These are phyloP conservation scores for Pachypanchax playfairii DNA, from an alignment of 2,113 vertebrate genomes.

Conservation along the genomic window DNA sequence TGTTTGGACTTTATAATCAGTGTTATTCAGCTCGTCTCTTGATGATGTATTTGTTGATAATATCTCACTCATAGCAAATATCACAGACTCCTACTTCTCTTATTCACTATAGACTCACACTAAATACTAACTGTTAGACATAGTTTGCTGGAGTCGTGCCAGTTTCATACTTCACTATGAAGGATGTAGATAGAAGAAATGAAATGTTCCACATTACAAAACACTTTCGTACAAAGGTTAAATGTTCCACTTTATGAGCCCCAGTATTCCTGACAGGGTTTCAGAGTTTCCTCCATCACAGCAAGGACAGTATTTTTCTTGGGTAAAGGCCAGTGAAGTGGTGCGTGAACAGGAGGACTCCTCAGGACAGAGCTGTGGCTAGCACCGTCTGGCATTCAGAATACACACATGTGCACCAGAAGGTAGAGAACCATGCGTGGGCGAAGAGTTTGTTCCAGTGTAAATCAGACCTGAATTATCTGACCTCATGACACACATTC, in stretches of 20 bases:
- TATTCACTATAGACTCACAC: slow-evolving; percentile 6
- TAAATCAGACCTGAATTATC: slow-evolving; percentile 66
- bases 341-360: slow-evolving; percentile 59
- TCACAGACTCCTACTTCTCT: slow-evolving; percentile 10
- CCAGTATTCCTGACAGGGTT: slow-evolving; percentile 26
- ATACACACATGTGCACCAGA: slow-evolving; percentile 18
- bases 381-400: slow-evolving; percentile 60
- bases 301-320: slow-evolving; percentile 36
- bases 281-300: slow-evolving; percentile 19
- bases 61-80: slow-evolving; percentile 10
- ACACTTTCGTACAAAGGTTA: not conserved
- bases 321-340: slow-evolving; percentile 50
- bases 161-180: slow-evolving; percentile 33
- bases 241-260: slow-evolving; percentile 32
- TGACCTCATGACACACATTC: slow-evolving; percentile 52
- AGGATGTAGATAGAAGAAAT: slow-evolving; percentile 17
- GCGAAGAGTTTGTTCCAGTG: slow-evolving; percentile 12
- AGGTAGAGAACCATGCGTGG: slow-evolving; percentile 20
- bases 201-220: slow-evolving; percentile 19
- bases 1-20: too few relatives aligned
- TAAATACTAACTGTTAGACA: slow-evolving; percentile 8
- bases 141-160: not conserved
- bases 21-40: too few relatives aligned
- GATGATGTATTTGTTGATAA: not conserved
- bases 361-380: slow-evolving; percentile 57